These are phyloP conservation scores for Siderastrea siderea DNA, from an alignment of 92 coral and sea anemone species.

Conservation along the genomic window DNA sequence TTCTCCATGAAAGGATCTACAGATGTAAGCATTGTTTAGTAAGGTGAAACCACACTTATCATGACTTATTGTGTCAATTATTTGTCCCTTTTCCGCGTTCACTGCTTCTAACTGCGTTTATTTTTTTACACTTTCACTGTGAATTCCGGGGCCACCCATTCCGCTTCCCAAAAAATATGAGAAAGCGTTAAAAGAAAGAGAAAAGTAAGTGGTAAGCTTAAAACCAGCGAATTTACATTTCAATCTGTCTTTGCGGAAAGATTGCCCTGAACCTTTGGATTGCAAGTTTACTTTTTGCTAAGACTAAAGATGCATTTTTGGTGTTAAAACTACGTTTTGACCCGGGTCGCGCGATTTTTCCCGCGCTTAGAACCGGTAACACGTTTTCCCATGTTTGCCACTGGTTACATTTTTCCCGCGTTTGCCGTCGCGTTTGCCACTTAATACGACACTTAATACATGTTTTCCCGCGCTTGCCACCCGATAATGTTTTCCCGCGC, in stretches of 20 bases:
- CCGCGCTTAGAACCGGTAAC: no score
- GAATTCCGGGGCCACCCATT: slow-evolving; percentile 87
- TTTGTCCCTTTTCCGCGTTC: neutral
- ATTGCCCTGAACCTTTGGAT: no score
- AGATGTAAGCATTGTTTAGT: slow-evolving; percentile 72
- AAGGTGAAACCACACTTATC: neutral
- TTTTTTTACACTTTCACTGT: no score
- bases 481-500: no score
- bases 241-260: no score
- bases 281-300: no score
- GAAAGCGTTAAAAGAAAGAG: slow-evolving; percentile 85
- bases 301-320: no score
- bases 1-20: slow-evolving; percentile 97
- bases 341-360: no score
- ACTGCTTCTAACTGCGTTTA: neutral
- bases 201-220: slow-evolving; percentile 56
- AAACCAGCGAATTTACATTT: no score
- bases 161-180: slow-evolving; percentile 90
- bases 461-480: neutral
- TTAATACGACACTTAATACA: no score
- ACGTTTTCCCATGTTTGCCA: neutral
- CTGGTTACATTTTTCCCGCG: neutral
- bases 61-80: neutral
- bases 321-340: no score
- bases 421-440: neutral